Conservation (phyloP, 2,797 vertebrate species). For the Melopsittacus undulatus region DNA sequence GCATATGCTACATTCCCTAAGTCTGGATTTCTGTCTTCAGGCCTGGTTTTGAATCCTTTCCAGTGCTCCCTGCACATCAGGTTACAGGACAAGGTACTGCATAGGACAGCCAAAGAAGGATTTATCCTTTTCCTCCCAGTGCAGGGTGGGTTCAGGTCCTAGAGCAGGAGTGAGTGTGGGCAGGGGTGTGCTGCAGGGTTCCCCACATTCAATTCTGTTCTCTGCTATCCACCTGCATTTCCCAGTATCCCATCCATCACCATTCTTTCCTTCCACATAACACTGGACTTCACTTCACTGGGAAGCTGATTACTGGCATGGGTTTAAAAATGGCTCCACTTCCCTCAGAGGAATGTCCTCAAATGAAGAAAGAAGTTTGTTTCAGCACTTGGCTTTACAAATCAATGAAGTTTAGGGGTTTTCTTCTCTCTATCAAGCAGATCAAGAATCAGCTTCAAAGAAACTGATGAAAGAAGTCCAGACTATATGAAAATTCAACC, state of each 20-base stretch:
- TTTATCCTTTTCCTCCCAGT: not conserved
- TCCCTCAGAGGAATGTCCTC: not conserved
- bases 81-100: not conserved
- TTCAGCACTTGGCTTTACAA: not conserved
- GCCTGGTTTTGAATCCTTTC: not conserved
- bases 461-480: not conserved
- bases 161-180: not conserved
- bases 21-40: not conserved
- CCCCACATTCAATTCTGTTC: not conserved
- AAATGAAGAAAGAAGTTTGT: not conserved
- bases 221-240: not conserved
- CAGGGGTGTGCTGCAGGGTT: rapidly evolving
- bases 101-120: not conserved
- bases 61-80: not conserved
- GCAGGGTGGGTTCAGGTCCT: not conserved
- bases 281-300: not conserved
- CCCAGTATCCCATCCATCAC: not conserved
- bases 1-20: not conserved
- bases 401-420: not conserved
- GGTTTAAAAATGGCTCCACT: not conserved
- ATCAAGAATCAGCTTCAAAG: not conserved
- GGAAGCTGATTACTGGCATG: not conserved
- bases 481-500: not conserved
- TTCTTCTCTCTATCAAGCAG: not conserved
- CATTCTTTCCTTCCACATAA: not conserved